These are phyloP conservation scores for Zenarchopterus dispar DNA, from an alignment of 2,797 vertebrate species.

Conservation along the genomic window DNA sequence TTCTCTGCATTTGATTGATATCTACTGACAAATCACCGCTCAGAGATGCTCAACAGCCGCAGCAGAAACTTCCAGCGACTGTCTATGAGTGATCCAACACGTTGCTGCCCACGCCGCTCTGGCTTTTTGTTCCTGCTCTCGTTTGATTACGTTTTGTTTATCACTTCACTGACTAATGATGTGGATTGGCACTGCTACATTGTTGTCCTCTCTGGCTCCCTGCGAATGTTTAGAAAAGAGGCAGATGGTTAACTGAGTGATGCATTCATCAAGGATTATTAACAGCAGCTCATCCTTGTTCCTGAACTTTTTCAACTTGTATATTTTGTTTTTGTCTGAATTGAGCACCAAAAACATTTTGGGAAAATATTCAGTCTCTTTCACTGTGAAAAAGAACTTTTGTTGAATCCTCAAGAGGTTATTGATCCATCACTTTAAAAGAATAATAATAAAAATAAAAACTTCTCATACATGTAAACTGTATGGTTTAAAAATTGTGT, in stretches of 20 bases:
- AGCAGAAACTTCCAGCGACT: constrained; percentile 30
- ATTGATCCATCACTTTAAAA: no score
- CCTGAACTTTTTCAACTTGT: constrained; percentile 22
- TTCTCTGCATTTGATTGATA: constrained; percentile 67
- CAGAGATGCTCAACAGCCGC: constrained; percentile 11
- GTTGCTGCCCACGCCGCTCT: constrained; percentile 39
- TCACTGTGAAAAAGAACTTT: not conserved
- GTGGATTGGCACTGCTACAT: constrained; percentile 55
- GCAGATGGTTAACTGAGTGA: constrained; percentile 59
- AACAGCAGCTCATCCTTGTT: constrained; percentile 45
- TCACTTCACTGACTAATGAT: constrained; percentile 65
- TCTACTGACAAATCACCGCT: constrained; percentile 63
- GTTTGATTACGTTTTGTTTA: constrained; percentile 65
- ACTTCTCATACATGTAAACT: no score
- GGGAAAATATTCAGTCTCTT: not conserved
- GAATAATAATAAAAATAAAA: no score
- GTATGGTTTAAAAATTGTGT: no score
- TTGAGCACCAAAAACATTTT: constrained; percentile 21
- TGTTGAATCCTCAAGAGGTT: no score
- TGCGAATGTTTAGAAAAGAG: constrained; percentile 44
- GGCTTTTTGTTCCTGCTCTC: constrained; percentile 51
- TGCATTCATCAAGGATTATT: constrained; percentile 34
- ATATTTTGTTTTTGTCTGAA: constrained; percentile 40
- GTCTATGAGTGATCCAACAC: constrained; percentile 23
- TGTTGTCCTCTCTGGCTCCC: constrained; percentile 54